phyloP scores from a whole-genome alignment of 2,113 vertebrate species.

The Aptenodytes forsteri region DNA sequence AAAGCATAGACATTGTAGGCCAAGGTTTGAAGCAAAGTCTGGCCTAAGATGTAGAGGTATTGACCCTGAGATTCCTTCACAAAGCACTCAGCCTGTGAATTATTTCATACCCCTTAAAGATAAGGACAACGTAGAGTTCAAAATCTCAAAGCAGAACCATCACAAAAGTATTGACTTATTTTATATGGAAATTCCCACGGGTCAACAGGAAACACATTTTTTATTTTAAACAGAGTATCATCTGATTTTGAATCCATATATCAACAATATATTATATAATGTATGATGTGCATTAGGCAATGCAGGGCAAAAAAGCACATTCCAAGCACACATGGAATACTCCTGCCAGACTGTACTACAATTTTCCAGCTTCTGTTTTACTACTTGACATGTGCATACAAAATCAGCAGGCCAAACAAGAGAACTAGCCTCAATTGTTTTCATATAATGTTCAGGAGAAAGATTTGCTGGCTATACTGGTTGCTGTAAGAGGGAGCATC shows the following conservation, averaged over 20 bases:
- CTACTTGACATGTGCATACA: background rate
- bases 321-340: background rate
- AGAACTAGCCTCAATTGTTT: background rate
- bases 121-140: background rate
- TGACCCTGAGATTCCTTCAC: background rate
- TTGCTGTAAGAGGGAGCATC: background rate
- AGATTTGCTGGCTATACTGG: background rate
- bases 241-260: background rate
- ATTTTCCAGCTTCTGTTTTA: background rate
- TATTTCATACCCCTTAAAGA: background rate
- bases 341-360: background rate
- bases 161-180: background rate
- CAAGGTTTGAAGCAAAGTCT: background rate
- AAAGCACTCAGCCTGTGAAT: background rate
- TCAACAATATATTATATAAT: background rate
- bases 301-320: background rate
- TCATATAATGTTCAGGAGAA: background rate
- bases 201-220: background rate
- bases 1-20: background rate
- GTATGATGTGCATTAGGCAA: background rate
- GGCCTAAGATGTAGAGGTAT: background rate
- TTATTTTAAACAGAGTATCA: background rate
- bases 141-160: background rate
- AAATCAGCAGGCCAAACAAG: background rate
- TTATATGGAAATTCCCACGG: background rate